Evolutionary conservation across 2,888 invertebrate genomes (phyloP).

Genomic region (Habroteleia sp.): DNA sequence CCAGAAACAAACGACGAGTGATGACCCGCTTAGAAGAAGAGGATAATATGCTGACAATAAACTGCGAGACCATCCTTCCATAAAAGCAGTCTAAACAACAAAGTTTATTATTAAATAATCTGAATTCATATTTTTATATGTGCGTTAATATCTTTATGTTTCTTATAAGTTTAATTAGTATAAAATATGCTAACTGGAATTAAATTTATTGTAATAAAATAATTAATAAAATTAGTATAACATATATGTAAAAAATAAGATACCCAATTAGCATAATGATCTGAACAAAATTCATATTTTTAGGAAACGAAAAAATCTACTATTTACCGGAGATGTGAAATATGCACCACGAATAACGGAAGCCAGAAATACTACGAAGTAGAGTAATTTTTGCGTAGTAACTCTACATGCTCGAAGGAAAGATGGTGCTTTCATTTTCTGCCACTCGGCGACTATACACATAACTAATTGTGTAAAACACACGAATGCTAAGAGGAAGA

Average conservation of each 20-base stretch:
- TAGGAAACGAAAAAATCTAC: too few species aligned
- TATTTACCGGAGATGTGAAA: slow-evolving; percentile 92
- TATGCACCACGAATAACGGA: slow-evolving; percentile 92
- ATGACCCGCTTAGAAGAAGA: slow-evolving; percentile 92
- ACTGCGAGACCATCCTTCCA: slow-evolving; percentile 92
- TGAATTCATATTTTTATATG: too few species aligned
- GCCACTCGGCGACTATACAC: slow-evolving; percentile 91
- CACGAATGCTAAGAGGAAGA: slow-evolving; percentile 91
- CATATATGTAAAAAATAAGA: too few species aligned
- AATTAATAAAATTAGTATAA: too few species aligned
- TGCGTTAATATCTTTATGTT: too few species aligned
- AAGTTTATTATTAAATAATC: neutral
- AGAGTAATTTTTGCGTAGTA: slow-evolving; percentile 94
- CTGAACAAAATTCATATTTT: too few species aligned
- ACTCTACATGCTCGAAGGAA: slow-evolving; percentile 91
- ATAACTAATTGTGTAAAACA: slow-evolving; percentile 92
- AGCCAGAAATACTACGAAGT: slow-evolving; percentile 92
- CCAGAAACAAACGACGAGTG: slow-evolving; percentile 96
- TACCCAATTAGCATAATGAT: too few species aligned
- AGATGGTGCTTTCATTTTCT: slow-evolving; percentile 91
- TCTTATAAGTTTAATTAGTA: too few species aligned
- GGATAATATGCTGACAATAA: slow-evolving; percentile 95
- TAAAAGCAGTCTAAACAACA: slow-evolving; percentile 86
- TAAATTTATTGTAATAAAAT: too few species aligned
- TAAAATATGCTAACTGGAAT: too few species aligned